These are phyloP conservation scores for Sturmia bella DNA, from an alignment of 2,888 invertebrate species.

Conservation along the genomic window DNA sequence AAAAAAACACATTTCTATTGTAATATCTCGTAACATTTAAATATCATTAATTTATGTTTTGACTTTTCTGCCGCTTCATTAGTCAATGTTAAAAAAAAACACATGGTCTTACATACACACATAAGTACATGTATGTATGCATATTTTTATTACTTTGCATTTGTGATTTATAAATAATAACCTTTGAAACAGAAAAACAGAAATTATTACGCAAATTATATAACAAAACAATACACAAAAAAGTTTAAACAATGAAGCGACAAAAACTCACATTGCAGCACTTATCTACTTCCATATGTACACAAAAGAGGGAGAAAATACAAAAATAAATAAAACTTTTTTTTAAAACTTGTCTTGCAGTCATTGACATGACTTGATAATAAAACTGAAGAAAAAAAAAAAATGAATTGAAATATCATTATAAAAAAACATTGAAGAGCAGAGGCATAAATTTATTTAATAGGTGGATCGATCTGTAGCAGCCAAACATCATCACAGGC, in stretches of 20 bases:
- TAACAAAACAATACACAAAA: conserved; percentile 33
- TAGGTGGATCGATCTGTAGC: too few species aligned
- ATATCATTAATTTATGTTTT: background rate
- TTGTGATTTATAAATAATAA: conserved; percentile 21
- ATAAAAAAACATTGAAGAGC: conserved; percentile 13
- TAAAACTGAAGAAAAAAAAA: conserved; percentile 48
- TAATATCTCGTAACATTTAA: too few species aligned
- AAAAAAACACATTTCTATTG: too few species aligned
- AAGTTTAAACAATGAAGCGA: conserved; percentile 26
- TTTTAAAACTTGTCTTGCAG: conserved; percentile 49
- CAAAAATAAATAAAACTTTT: conserved; percentile 24
- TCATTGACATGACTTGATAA: conserved; percentile 49
- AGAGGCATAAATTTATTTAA: conserved; percentile 12
- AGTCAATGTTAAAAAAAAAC: conserved; percentile 57
- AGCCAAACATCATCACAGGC: too few species aligned
- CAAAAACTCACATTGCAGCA: conserved; percentile 32
- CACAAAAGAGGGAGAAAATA: background rate
- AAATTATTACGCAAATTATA: conserved; percentile 52
- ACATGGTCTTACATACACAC: too few species aligned
- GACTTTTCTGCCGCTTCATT: conserved; percentile 27
- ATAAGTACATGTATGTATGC: background rate
- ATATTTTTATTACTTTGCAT: conserved; percentile 28
- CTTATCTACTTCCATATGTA: too few species aligned
- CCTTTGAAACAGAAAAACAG: conserved; percentile 41
- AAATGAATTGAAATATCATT: conserved; percentile 23